These are phyloP conservation scores for Agrotis segetum DNA, from an alignment of 2,888 invertebrate species.

Conservation along the genomic window DNA sequence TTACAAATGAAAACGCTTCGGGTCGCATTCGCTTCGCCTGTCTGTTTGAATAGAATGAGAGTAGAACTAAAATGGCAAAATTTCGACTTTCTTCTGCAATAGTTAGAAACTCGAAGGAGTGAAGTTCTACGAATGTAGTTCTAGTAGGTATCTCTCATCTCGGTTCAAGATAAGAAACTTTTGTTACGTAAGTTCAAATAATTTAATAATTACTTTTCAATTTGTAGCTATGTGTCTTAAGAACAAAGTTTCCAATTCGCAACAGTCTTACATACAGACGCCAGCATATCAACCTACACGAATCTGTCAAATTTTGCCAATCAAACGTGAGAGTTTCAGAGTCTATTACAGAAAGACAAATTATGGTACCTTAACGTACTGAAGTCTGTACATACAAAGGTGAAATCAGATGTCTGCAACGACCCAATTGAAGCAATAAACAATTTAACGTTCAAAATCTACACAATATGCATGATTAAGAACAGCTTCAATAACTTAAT, in stretches of 20 bases:
- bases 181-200: slow-evolving; percentile 5
- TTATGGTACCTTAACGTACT: too few species aligned
- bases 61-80: not conserved
- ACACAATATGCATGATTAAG: not conserved
- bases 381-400: not conserved
- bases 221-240: slow-evolving; percentile 10
- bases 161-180: slow-evolving; percentile 15
- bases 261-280: slow-evolving; percentile 8
- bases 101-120: not conserved
- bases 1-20: too few species aligned
- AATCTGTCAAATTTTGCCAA: too few species aligned
- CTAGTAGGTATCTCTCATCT: not conserved
- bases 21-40: too few species aligned
- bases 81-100: slow-evolving; percentile 14
- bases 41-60: too few species aligned
- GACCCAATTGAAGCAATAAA: not conserved
- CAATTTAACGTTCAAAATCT: slow-evolving; percentile 6
- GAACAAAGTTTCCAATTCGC: slow-evolving; percentile 25
- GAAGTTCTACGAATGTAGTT: not conserved
- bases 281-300: too few species aligned
- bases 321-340: too few species aligned
- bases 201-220: slow-evolving; percentile 42
- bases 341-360: too few species aligned
- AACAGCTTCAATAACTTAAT: not conserved
- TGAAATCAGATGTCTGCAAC: not conserved